phyloP scores from a whole-genome alignment of 2,888 invertebrate species.

The Petrophora chlorosata region DNA sequence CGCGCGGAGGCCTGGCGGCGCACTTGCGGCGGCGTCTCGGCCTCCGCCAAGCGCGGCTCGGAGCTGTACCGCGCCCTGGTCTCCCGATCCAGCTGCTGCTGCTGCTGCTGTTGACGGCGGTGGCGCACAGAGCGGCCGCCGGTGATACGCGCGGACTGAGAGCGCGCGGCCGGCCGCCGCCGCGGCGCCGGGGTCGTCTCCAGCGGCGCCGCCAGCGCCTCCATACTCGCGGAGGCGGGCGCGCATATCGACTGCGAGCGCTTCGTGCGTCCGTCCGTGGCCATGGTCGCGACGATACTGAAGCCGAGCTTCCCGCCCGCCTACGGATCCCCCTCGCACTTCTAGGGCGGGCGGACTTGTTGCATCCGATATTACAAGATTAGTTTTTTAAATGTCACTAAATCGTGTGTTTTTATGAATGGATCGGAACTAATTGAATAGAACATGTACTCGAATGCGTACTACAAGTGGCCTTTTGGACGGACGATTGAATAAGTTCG shows the following conservation, averaged over 20 bases:
- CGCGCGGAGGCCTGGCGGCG: slow-evolving; percentile 85
- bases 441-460: not conserved
- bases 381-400: slow-evolving; percentile 66
- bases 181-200: slow-evolving; percentile 84
- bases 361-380: slow-evolving; percentile 66
- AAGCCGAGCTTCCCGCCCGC: slow-evolving; percentile 45
- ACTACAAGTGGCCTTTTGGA: not conserved
- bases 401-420: slow-evolving; percentile 48
- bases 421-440: slow-evolving; percentile 30
- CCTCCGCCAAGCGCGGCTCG: slow-evolving; percentile 86
- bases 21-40: slow-evolving; percentile 87
- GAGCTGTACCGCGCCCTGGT: slow-evolving; percentile 86
- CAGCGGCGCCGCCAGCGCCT: slow-evolving; percentile 82
- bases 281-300: slow-evolving; percentile 84
- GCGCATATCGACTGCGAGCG: slow-evolving; percentile 91
- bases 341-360: slow-evolving; percentile 64
- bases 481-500: slow-evolving; percentile 12
- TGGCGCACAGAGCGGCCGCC: slow-evolving; percentile 85
- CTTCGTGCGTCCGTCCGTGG: slow-evolving; percentile 86
- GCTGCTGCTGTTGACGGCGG: slow-evolving; percentile 67
- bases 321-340: slow-evolving; percentile 38
- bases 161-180: slow-evolving; percentile 88
- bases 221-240: slow-evolving; percentile 87
- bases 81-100: slow-evolving; percentile 77
- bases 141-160: slow-evolving; percentile 89